phyloP scores from a whole-genome alignment of 2,888 invertebrate species.

The Ormyrus nitidulus region DNA sequence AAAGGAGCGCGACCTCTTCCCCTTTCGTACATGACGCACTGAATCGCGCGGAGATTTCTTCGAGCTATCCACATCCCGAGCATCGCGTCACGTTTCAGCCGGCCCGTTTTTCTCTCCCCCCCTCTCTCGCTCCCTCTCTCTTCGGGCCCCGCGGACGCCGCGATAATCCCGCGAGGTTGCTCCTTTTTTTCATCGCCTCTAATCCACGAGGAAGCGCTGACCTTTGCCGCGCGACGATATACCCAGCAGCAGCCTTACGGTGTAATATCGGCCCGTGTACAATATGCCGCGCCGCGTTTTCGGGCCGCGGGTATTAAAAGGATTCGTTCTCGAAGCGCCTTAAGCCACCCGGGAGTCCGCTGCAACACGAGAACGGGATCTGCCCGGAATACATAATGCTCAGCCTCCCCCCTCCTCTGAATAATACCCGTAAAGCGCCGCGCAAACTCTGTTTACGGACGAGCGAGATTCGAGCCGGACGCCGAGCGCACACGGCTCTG shows the following conservation, averaged over 20 bases:
- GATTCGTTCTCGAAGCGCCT: constrained; percentile 48
- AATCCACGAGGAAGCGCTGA: constrained; percentile 31
- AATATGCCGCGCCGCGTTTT: too few species aligned
- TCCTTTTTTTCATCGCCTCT: not conserved
- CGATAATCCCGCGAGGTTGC: not conserved
- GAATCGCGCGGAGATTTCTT: constrained; percentile 27
- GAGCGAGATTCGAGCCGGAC: not conserved
- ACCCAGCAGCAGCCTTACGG: constrained; percentile 51
- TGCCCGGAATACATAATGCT: constrained; percentile 42
- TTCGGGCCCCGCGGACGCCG: not conserved
- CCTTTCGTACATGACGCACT: not conserved
- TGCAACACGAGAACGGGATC: constrained; percentile 50
- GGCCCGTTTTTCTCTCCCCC: constrained; percentile 49
- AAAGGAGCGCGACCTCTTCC: constrained; percentile 10
- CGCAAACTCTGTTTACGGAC: not conserved
- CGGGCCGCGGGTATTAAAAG: constrained; percentile 36
- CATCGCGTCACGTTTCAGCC: constrained; percentile 59
- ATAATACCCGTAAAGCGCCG: not conserved
- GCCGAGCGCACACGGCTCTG: not conserved
- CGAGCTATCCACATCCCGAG: constrained; percentile 57
- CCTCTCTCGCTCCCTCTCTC: not conserved
- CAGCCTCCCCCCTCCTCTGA: not conserved
- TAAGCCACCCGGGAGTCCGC: constrained; percentile 50
- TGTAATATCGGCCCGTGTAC: constrained; percentile 37
- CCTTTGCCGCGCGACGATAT: constrained; percentile 57